A percentile compares a stretch with the other conserved stretches of the same genome.
Evolutionary conservation across 2,113 vertebrate species (phyloP).

Genomic region (Oreotragus oreotragus): DNA sequence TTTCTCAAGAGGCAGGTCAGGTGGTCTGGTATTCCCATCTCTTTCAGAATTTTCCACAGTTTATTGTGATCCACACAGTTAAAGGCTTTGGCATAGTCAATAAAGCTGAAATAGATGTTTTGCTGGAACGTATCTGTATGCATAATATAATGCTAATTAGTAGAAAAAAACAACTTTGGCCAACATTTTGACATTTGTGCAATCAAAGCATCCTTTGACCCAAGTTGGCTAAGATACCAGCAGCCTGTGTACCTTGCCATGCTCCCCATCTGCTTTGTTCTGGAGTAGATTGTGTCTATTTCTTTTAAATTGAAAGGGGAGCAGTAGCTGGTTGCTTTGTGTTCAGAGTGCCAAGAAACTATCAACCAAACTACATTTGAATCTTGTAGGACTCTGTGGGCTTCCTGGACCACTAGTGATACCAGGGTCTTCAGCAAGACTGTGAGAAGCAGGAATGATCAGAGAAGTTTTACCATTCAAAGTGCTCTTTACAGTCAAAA

Average conservation of each 20-base stretch:
- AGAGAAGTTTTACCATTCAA: background rate
- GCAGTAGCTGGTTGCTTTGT: background rate
- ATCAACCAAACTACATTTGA: no score
- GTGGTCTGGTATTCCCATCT: no score
- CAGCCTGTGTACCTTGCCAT: background rate
- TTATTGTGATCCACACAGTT: no score
- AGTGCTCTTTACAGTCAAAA: background rate
- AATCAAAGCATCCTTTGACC: background rate
- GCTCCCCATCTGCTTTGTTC: background rate
- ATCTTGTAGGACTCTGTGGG: background rate
- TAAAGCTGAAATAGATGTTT: no score
- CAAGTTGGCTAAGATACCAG: background rate
- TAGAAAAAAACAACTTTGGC: background rate
- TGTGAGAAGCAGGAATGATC: accelerated
- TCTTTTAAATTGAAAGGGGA: background rate
- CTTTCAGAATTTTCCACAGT: no score
- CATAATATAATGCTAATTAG: background rate
- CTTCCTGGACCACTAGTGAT: accelerated
- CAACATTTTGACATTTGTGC: background rate
- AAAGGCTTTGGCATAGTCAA: no score
- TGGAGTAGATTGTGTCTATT: background rate
- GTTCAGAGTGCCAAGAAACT: background rate
- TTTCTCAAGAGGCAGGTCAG: no score
- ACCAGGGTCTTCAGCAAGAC: background rate
- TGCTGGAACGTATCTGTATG: no score